Conservation (phyloP, 2,888 invertebrate genomes). For the Aleiodes leptofemur region DNA sequence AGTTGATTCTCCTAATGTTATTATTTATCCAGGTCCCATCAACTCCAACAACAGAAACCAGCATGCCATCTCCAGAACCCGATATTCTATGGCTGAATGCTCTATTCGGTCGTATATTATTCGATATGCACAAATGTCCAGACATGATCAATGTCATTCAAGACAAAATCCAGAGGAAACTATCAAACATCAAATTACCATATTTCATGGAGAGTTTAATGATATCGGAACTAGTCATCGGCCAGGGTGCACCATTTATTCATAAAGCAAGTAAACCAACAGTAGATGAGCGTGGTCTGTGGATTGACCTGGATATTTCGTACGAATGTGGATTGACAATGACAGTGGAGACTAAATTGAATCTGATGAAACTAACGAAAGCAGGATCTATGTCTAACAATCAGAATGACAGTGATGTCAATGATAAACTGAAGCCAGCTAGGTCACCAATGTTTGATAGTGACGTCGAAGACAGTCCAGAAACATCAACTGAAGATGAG, state of each 20-base stretch:
- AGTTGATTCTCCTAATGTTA: neutral
- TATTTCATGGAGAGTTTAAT: slow-evolving; percentile 91
- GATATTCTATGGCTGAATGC: slow-evolving; percentile 87
- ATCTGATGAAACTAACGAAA: slow-evolving; percentile 82
- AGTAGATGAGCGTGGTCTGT: slow-evolving; percentile 89
- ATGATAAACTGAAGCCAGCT: slow-evolving; percentile 62
- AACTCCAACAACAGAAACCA: slow-evolving; percentile 56
- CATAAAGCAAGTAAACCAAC: slow-evolving; percentile 81
- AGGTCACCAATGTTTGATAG: slow-evolving; percentile 83
- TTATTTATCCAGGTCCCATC: slow-evolving; percentile 53
- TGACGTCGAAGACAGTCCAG: slow-evolving; percentile 87
- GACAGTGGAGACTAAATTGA: slow-evolving; percentile 92
- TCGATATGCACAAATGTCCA: slow-evolving; percentile 87
- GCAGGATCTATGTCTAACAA: slow-evolving; percentile 62
- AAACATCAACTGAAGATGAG: slow-evolving; percentile 87
- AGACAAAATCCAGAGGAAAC: slow-evolving; percentile 89
- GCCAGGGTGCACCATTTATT: slow-evolving; percentile 82
- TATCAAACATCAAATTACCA: slow-evolving; percentile 90
- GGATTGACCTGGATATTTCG: slow-evolving; percentile 89
- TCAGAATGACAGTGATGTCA: slow-evolving; percentile 57
- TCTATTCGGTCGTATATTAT: slow-evolving; percentile 85
- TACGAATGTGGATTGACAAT: slow-evolving; percentile 88
- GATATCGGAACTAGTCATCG: slow-evolving; percentile 86
- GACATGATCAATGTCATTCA: slow-evolving; percentile 83
- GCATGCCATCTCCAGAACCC: slow-evolving; percentile 57